These are phyloP conservation scores for Coenobita brevimanus DNA, from an alignment of 1,140 invertebrate species.

Conservation along the genomic window DNA sequence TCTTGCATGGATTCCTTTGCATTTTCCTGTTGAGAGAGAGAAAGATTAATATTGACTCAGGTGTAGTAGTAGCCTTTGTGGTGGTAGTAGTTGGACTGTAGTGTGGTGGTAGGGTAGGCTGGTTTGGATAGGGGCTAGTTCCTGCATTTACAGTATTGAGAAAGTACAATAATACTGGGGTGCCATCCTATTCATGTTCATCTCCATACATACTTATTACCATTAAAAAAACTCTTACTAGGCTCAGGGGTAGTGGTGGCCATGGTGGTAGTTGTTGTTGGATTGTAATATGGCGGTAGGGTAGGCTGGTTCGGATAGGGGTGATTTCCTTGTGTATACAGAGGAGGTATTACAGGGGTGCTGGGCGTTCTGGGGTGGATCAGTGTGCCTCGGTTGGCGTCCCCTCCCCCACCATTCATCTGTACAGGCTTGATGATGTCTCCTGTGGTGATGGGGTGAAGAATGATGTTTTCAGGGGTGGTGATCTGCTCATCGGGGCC, in stretches of 20 bases:
- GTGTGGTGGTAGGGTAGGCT: neutral
- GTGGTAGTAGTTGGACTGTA: too few relatives aligned
- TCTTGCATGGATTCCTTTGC: conserved; percentile 49
- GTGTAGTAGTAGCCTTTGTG: neutral
- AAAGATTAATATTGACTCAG: neutral
- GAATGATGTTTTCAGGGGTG: conserved; percentile 47
- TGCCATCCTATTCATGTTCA: too few relatives aligned
- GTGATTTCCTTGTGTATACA: neutral
- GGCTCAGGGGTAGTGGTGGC: conserved; percentile 70
- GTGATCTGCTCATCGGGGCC: conserved; percentile 60
- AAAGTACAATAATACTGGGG: too few relatives aligned
- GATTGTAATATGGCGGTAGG: conserved; percentile 52
- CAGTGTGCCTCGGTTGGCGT: conserved; percentile 70
- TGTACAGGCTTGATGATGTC: conserved; percentile 64
- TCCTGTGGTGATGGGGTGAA: conserved; percentile 62
- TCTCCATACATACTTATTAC: conserved; percentile 1
- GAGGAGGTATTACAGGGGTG: conserved; percentile 20
- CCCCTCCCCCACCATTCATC: conserved; percentile 6
- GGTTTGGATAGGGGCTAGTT: neutral
- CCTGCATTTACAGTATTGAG: too few relatives aligned
- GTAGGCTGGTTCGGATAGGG: conserved; percentile 27
- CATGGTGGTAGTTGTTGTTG: conserved; percentile 65
- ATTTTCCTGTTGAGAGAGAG: conserved; percentile 47
- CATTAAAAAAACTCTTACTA: conserved; percentile 64
- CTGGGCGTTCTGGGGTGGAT: conserved; percentile 32